Base-by-base conservation (phyloP, 2,797 vertebrate genomes). In the Eleutherodactylus coqui region DNA sequence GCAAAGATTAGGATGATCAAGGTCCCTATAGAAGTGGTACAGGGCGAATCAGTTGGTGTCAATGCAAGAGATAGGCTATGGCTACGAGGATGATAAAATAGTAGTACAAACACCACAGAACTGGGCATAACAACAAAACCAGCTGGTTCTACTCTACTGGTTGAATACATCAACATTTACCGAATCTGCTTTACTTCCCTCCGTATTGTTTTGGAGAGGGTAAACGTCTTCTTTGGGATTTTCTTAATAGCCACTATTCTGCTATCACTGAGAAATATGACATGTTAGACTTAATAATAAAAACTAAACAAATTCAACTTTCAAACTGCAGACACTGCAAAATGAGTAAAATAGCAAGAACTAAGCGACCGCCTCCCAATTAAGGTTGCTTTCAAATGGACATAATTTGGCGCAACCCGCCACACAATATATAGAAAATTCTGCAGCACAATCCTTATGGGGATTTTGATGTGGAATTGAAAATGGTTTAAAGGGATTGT, bases 1-100 rank as follows among this genome's bases (percentile, higher is more conserved):
- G 76, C 96, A 97, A 83, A 96, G 92, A 92, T 96, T 97, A 5
- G 94, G 94, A 85, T 97, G 96, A 86, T 97, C 96, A 27, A 96
- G 93, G 92, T 97, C 96, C 89, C 95, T 95, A 83, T 14, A 69
- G 90, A 91, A 91, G 90, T 77, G 72, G 29, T 58, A 72, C 2
- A 53, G 41, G 21, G 32, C 45, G 11, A 67, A 17, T 29, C 11
- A 47, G 17, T 36, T 32, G 0, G 34, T 43, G 5, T 24, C 60
- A 80, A 3, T 32, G 10, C 7, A 80, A 47, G 3, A 72, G 1
- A 5, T 17, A 8, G 49, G 14, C 16, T 34, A 8, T 19, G 17
- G 13, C 43, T 53, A 5, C 27, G 16, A 14, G 60, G 36, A 29
- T 45, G 45, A 62, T 24, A 29, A 21, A 43, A 6, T 5, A 60